Evolutionary conservation across 2,113 vertebrate species (phyloP).

Genomic region (Bagarius yarrelli): DNA sequence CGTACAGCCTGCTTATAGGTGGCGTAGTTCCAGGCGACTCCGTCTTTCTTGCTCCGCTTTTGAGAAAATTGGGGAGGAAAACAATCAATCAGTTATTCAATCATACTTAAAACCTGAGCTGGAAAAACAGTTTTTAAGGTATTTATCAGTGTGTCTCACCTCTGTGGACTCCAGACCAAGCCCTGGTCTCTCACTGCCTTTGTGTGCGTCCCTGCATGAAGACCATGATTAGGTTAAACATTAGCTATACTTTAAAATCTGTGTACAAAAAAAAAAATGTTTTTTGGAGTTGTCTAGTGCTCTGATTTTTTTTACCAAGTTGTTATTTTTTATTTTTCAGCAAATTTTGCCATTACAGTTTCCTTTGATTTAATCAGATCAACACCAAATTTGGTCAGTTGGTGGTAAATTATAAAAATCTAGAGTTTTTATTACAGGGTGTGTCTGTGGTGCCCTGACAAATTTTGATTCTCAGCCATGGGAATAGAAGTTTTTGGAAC

Average conservation of each 20-base stretch:
- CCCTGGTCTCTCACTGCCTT: conserved; percentile 71
- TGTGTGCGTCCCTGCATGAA: conserved; percentile 61
- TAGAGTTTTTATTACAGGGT: too few relatives aligned
- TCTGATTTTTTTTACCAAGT: too few relatives aligned
- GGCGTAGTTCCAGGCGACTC: conserved; percentile 75
- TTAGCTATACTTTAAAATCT: background rate
- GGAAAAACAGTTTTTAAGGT: too few relatives aligned
- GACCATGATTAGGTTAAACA: background rate
- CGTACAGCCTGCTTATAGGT: conserved; percentile 91
- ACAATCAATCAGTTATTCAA: background rate
- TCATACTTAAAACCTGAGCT: too few relatives aligned
- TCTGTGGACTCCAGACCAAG: conserved; percentile 67
- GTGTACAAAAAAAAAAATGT: background rate
- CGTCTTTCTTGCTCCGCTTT: conserved; percentile 80
- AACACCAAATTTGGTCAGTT: too few relatives aligned
- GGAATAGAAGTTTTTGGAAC: too few relatives aligned
- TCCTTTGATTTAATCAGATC: too few relatives aligned
- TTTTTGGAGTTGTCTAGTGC: background rate
- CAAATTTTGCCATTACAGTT: too few relatives aligned
- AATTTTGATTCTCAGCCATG: too few relatives aligned
- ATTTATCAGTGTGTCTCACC: conserved; percentile 50
- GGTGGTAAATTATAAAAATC: too few relatives aligned
- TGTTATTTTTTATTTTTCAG: background rate
- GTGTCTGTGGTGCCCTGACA: too few relatives aligned
- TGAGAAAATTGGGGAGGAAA: conserved; percentile 42